Percentiles rank a stretch among this genome's conserved stretches.
Evolutionary conservation across 2,888 invertebrate genomes (phyloP).

Genomic region (Eupithecia abbreviata): DNA sequence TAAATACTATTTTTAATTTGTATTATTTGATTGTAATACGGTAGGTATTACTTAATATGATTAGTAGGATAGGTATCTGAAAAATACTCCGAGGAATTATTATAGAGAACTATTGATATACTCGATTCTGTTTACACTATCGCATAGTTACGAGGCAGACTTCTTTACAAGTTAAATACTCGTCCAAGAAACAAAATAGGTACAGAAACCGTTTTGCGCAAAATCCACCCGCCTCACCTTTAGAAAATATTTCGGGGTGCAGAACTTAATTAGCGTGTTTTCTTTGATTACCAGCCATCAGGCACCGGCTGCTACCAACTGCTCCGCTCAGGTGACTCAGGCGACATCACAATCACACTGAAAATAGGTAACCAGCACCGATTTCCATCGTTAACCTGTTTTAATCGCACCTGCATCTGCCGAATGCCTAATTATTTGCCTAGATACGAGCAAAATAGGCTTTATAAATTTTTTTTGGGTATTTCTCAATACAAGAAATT

Average conservation of each 20-base stretch:
- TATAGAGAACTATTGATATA: too few species aligned
- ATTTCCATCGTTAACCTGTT: not conserved
- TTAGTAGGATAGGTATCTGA: too few species aligned
- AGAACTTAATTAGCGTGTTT: conserved; percentile 81
- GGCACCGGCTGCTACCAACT: conserved; percentile 76
- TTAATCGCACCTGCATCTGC: not conserved
- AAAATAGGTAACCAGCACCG: conserved; percentile 12
- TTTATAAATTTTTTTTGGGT: not conserved
- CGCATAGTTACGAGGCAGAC: not conserved
- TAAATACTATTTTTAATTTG: too few species aligned
- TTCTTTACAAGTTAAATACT: not conserved
- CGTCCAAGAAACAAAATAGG: not conserved
- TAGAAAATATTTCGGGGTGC: conserved; percentile 68
- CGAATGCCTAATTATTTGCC: not conserved
- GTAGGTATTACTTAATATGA: too few species aligned
- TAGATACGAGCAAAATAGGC: not conserved
- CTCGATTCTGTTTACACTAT: too few species aligned
- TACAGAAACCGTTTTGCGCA: not conserved
- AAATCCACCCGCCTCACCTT: conserved; percentile 38
- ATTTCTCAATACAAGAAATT: not conserved
- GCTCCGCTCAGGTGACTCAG: conserved; percentile 74
- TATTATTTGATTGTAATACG: too few species aligned
- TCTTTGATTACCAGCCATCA: conserved; percentile 82
- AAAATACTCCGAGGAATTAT: too few species aligned
- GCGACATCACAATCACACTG: conserved; percentile 46